Conservation (phyloP, 2,113 vertebrate species). For the Bujurquina vittata region DNA sequence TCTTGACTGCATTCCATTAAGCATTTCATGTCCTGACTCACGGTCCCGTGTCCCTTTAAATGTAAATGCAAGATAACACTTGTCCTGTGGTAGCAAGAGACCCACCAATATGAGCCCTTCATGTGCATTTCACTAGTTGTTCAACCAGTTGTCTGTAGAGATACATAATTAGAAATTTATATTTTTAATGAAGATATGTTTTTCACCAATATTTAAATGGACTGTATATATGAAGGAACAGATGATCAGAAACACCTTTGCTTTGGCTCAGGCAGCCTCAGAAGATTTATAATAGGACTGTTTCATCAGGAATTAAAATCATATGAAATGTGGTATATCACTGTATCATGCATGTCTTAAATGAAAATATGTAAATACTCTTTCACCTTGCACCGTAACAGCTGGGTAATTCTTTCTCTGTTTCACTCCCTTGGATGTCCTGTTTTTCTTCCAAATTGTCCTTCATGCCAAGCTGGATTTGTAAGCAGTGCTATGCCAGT, state of each 20-base stretch:
- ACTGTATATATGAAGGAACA: background rate
- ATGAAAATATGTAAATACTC: slow-evolving; percentile 5
- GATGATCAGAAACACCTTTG: background rate
- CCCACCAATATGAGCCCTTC: background rate
- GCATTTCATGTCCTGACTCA: slow-evolving; percentile 24
- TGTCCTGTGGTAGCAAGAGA: slow-evolving; percentile 11
- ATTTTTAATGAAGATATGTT: background rate
- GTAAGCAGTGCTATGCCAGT: slow-evolving; percentile 83
- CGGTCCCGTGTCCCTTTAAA: slow-evolving; percentile 32
- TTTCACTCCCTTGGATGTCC: slow-evolving; percentile 72
- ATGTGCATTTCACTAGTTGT: background rate
- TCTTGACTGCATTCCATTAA: slow-evolving; percentile 31
- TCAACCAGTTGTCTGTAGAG: background rate
- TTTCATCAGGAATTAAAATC: background rate
- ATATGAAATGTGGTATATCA: background rate
- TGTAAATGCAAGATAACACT: slow-evolving; percentile 35
- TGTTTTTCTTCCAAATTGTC: slow-evolving; percentile 87
- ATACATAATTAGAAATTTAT: background rate
- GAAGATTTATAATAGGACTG: background rate
- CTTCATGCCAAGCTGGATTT: slow-evolving; percentile 89
- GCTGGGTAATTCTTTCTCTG: slow-evolving; percentile 44
- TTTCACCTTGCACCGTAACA: slow-evolving; percentile 10
- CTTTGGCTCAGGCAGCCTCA: background rate
- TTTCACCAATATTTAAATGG: background rate
- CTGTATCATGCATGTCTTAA: background rate